Base-by-base conservation (phyloP, 2,888 invertebrate species). In the Galerucella pusilla region DNA sequence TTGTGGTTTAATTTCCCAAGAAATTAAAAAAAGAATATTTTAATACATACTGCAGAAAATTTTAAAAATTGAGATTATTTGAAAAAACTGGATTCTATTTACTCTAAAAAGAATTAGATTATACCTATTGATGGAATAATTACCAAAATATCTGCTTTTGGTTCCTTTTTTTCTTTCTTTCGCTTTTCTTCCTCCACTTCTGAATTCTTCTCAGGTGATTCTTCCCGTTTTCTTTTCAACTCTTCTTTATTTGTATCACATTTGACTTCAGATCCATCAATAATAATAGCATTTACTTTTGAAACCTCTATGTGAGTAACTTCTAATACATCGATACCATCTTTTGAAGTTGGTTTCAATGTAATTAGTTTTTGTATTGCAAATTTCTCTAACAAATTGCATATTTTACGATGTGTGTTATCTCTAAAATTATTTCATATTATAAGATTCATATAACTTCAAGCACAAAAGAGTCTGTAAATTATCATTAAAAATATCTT, bases 361-460 rank as follows among this genome's bases (percentile, higher is more conserved):
- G 89, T 91, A 75, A 94, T 91, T 69, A 94, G 86, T 84, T 93
- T 92, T 85, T 95, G 95, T n/a, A 92, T 91, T 2, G 94, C 92
- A 85, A 96, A 91, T 86, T 95, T 95, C 81, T 93, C 92, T 5
- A 96, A 86, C 66, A 95, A 89, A 85, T 93, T 94, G 80, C 93
- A 92, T 10, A 96, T 90, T 79, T 91, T 89, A 66, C 91, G 88
- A 63, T 80, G 78, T 6, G 75, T 68, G 16, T 77, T 68, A 64
- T 78, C 79, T 52, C 64, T 65, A 45, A 20, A 65, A 64, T 42
- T 6, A 42, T 12, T 14, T n/a, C 35, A 35, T 5, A 35, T 35
- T 42, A 42, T n/a, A n/a, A 12, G 20, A 60, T 14, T 12, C 49
- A 49, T 1, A 12, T 49, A 11, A 4, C 0, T 49, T 49, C 14